Evolutionary conservation across 2,113 vertebrate genomes (phyloP).

Genomic region (Myotis davidii): DNA sequence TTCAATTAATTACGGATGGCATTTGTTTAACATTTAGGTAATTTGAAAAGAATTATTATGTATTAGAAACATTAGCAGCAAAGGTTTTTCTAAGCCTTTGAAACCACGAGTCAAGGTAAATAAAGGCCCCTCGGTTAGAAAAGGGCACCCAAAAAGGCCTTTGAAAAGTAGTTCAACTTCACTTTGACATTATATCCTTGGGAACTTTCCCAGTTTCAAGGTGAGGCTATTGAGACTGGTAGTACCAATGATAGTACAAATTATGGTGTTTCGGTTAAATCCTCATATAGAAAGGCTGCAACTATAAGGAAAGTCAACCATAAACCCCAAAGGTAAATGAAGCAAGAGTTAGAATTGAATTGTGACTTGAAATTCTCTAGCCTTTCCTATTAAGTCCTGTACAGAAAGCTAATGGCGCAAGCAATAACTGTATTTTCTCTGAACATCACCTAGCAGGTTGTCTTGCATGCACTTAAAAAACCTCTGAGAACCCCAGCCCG

Average conservation of each 20-base stretch:
- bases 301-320: background rate
- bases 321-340: background rate
- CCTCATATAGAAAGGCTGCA: background rate
- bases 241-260: slow-evolving; percentile 27
- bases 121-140: slow-evolving; percentile 47
- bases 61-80: slow-evolving; percentile 42
- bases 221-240: slow-evolving; percentile 45
- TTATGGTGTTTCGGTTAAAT: background rate
- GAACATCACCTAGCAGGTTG: background rate
- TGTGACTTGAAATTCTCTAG: slow-evolving; percentile 1
- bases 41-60: slow-evolving; percentile 63
- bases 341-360: slow-evolving; percentile 7
- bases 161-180: slow-evolving; percentile 60
- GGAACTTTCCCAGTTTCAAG: slow-evolving; percentile 55
- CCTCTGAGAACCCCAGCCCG: background rate
- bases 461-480: background rate
- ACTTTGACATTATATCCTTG: slow-evolving; percentile 50
- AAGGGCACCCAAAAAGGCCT: slow-evolving; percentile 43
- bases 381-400: background rate
- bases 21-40: slow-evolving; percentile 62
- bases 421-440: background rate
- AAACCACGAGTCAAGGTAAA: slow-evolving; percentile 67
- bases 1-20: slow-evolving; percentile 65
- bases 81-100: slow-evolving; percentile 49
- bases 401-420: background rate